A percentile compares a stretch with the other conserved stretches of the same genome.
These are phyloP conservation scores for Sebastes oblongus DNA, from an alignment of 2,797 vertebrate species.

Conservation along the genomic window DNA sequence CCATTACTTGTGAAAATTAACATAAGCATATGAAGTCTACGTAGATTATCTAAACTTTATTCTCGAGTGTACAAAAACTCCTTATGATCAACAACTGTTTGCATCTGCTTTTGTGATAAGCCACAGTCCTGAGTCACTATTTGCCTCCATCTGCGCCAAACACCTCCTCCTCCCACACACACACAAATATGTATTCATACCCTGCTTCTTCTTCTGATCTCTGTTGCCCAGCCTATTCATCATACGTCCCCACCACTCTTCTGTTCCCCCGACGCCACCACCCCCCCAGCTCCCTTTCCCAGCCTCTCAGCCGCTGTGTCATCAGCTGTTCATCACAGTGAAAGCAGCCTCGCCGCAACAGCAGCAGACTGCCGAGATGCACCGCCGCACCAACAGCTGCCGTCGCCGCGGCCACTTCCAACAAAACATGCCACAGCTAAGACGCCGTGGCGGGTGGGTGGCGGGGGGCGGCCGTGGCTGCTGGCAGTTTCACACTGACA, in stretches of 20 bases:
- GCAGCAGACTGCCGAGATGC: conserved; percentile 3
- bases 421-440: neutral
- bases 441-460: neutral
- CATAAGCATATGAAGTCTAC: neutral
- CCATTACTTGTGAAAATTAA: neutral
- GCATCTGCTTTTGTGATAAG: neutral
- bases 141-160: conserved; percentile 2
- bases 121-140: neutral
- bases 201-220: conserved; percentile 1
- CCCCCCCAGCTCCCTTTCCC: neutral
- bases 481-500: neutral
- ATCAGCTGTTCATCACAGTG: conserved; percentile 42
- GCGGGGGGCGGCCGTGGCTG: neutral
- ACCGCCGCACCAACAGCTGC: neutral
- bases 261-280: neutral
- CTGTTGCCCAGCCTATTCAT: conserved; percentile 12
- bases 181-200: conserved; percentile 19
- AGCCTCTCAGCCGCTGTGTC: conserved; percentile 18
- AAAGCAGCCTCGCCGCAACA: conserved; percentile 17
- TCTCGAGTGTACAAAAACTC: neutral
- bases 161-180: neutral
- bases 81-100: conserved; percentile 3
- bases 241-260: neutral
- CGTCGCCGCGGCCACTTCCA: neutral
- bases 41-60: neutral